Percentiles rank a stretch among this genome's conserved stretches.
Evolutionary conservation across 2,797 vertebrate species (phyloP).

Genomic region (Chelidonichthys spinosus): DNA sequence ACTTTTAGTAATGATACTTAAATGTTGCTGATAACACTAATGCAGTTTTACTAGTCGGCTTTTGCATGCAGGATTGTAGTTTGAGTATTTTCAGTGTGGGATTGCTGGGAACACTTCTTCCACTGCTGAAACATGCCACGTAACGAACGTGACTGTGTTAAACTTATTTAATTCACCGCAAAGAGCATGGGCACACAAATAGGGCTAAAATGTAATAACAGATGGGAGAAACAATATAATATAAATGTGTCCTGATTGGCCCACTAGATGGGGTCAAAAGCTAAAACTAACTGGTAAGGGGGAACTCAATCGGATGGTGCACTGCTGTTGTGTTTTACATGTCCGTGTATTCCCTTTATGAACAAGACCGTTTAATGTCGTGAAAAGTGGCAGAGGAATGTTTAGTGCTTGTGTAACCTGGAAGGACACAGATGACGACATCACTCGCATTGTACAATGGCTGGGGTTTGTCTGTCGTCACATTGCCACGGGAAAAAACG

Average conservation of each 20-base stretch:
- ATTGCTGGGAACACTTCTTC: background rate
- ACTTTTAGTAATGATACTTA: background rate
- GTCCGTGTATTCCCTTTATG: background rate
- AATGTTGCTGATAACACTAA: background rate
- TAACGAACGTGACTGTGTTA: too few species aligned
- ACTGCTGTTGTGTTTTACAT: background rate
- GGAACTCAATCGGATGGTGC: background rate
- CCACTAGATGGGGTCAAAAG: slow-evolving; percentile 75
- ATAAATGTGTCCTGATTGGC: accelerated
- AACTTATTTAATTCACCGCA: too few species aligned
- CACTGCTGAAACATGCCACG: background rate
- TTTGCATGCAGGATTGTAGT: background rate
- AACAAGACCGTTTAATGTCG: background rate
- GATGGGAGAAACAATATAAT: too few species aligned
- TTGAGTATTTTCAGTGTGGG: background rate
- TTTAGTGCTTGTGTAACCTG: slow-evolving; percentile 37
- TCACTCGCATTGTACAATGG: background rate
- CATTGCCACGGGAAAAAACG: background rate
- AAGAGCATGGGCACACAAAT: background rate
- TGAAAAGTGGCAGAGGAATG: background rate
- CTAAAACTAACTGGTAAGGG: background rate
- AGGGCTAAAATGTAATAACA: background rate
- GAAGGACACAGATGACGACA: background rate
- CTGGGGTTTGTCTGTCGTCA: background rate
- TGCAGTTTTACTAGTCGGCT: background rate